A percentile compares a stretch with the other conserved stretches of the same genome.
These are phyloP conservation scores for Tamandua tetradactyla DNA, from an alignment of 2,797 vertebrate genomes.

Conservation along the genomic window DNA sequence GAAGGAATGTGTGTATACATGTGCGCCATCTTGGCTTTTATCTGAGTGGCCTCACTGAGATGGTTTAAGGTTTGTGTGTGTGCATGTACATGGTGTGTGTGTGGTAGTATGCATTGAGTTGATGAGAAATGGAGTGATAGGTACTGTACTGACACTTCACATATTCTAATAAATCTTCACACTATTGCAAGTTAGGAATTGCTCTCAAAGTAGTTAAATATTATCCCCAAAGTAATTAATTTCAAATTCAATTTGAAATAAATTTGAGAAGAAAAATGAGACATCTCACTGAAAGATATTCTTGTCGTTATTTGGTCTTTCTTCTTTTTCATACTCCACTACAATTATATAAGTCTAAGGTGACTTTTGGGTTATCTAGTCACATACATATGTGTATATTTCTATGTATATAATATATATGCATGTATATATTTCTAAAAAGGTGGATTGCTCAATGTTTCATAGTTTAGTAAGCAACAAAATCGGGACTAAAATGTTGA, in stretches of 20 bases:
- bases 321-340: not conserved
- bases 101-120: not conserved
- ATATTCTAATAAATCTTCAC: not conserved
- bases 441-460: not conserved
- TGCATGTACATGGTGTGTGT: accelerated
- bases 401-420: not conserved
- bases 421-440: not conserved
- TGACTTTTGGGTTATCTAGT: not conserved
- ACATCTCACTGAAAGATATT: not conserved
- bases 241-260: not conserved
- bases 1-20: not conserved
- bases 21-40: not conserved
- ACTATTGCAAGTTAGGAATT: not conserved
- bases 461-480: not conserved
- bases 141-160: not conserved
- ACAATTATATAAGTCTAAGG: not conserved
- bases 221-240: not conserved
- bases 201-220: not conserved
- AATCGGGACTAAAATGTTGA: not conserved
- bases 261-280: not conserved
- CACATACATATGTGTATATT: not conserved
- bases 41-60: not conserved
- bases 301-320: not conserved
- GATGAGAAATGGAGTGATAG: not conserved
- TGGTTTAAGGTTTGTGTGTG: not conserved